Evolutionary conservation across 1,140 invertebrate genomes (phyloP), one percentile per base, ranked within the genome.

Genomic region (Spodoptera litura): DNA sequence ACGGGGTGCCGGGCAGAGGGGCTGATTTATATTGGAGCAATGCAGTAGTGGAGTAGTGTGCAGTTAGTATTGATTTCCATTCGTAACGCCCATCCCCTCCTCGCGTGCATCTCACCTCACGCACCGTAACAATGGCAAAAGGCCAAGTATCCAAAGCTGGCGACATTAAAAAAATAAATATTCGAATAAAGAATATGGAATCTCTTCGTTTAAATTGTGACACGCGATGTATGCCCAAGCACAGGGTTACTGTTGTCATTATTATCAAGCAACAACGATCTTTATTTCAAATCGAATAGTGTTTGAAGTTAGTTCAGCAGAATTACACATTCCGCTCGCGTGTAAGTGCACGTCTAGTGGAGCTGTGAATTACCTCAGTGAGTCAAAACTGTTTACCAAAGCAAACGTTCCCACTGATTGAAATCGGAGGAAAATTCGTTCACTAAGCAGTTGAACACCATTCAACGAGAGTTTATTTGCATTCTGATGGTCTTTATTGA

Each of bases 41-140:
- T 95, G 94, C 94, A 81, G 74, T 70, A 94, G 90, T 89, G 85
- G 87, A 92, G 91, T 93, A 92, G 89, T 91, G 91, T 95, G 94
- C 94, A 95, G 93, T 95, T 94, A 94, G 93, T 95, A 95, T 95
- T 94, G 94, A 95, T 95, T 95, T 94, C 94, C 92, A 94, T 93
- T 92, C 81, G 91, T 86, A 87, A 88, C 89, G 86, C 86, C 91
- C 85, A 81, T 78, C 89, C 87, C 88, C 90, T 82, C 87, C 79
- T 86, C 85, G 83, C 85, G 78, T 88, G 88, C 85, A 92, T 89
- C 87, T 88, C 91, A 89, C 86, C 90, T 92, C 90, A 94, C 91
- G 91, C 91, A 94, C 82, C 79, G 79, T 78, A 75, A 81, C 86
- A 87, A 94, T 93, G 92, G 92, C 92, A 89, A 82, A 85, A 87